A percentile compares a stretch with the other conserved stretches of the same genome.
Conservation (phyloP, 2,797 vertebrate species). For the Anniella stebbinsi region DNA sequence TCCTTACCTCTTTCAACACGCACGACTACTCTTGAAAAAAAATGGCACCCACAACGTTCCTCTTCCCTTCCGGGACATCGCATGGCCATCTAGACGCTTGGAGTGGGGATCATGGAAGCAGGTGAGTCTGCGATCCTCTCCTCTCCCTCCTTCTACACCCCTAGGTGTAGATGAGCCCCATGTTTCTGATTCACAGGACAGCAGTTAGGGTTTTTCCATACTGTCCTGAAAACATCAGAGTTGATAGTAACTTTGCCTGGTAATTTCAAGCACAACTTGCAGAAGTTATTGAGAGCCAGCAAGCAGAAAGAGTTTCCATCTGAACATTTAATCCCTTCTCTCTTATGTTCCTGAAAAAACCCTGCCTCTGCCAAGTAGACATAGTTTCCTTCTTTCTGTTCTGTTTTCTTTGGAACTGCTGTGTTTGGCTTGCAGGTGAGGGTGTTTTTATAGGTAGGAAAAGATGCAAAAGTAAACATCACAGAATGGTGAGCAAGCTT, state of each 20-base stretch:
- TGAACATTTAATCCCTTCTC: constrained; percentile 12
- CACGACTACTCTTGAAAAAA: no score
- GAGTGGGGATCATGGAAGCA: no score
- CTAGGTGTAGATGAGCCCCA: no score
- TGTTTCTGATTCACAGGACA: not conserved
- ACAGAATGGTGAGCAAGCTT: not conserved
- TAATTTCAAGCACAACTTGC: not conserved
- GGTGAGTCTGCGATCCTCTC: no score
- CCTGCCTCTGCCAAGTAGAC: not conserved
- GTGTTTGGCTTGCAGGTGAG: no score
- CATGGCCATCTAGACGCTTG: no score
- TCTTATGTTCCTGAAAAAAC: not conserved
- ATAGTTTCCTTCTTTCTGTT: constrained; percentile 30
- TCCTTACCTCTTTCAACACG: no score
- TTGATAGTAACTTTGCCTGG: not conserved
- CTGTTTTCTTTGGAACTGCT: constrained; percentile 6
- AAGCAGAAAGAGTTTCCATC: constrained; percentile 10
- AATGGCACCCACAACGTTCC: no score
- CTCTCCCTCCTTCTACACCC: no score
- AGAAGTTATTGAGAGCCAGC: not conserved
- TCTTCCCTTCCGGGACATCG: no score
- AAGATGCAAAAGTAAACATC: not conserved
- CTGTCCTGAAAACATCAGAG: constrained; percentile 1
- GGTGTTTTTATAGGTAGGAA: not conserved
- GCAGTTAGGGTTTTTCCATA: not conserved